Base-by-base conservation (phyloP, 2,888 invertebrate genomes). In the Neuroscelio doddi region DNA sequence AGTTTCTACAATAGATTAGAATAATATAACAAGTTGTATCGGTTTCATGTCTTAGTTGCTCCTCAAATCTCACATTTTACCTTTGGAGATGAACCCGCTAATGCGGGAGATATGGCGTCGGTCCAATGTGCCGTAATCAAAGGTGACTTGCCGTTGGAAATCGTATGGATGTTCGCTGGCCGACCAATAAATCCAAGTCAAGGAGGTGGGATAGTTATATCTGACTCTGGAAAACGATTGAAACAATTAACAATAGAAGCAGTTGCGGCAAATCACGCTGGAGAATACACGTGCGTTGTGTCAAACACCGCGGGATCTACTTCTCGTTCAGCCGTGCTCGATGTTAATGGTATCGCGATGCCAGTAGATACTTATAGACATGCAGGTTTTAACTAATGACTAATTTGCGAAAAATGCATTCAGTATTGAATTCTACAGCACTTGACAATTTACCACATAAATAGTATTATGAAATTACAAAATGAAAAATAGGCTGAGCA, bases 141-240 rank as follows among this genome's bases (percentile, higher is more conserved):
- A 82, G 93, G 94, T 26, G 94, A 95, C 82, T 84, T 90, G 65
- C 94, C 94, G 7, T 86, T 95, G 58, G 88, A 88, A 70, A 91
- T 95, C 59, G 87, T 87, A 44, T 94, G 94, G 94, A 89, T 86
- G 44, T 88, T 89, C 74, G 87, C 88, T 70, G 86, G 84, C 51
- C 80, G 81, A 62, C 68, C 72, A n/a, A 70, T 83, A 21, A 70
- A 69, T 12, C 49, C 68, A 42, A 75, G 77, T 64, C 75, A 73
- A 24, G 74, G 66, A 59, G 79, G 79, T 42, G n/a, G n/a, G n/a
- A 72, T 80, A 36, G 56, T 77, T 34, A 68, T 83, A 41, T 72
- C 80, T 10, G 70, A 69, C 70, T 74, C 77, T 29, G 80, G 80
- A 42, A 82, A 80, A 68, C 80, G 82, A 27, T 76, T 78, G 34